Base-by-base conservation (phyloP, 2,113 vertebrate species). In the Andinoacara biseriatus region DNA sequence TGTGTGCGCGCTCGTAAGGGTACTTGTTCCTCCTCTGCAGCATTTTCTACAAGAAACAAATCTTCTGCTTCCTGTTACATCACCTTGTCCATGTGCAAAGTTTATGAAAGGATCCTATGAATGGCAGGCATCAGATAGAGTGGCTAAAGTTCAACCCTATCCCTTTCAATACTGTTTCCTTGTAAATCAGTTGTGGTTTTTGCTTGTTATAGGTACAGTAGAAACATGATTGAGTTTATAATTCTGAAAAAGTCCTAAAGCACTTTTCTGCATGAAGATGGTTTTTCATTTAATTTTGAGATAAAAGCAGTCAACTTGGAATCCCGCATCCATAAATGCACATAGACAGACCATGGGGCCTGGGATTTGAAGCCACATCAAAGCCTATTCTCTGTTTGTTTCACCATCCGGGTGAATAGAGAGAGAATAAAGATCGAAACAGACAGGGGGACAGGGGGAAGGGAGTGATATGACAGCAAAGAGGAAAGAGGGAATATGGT, bases 361-460 rank as follows among this genome's bases (percentile, higher is more conserved):
- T 84, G 77, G 80, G 86, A 90, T 65, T 74, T 85, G 85, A 82
- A 86, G 85, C 78, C 83, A 87, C 86, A 88, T 92, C 90, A 91
- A 87, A 92, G 91, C 22, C 20, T 31, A 2, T 29, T 76, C 75
- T 63, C 29, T 15, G 65, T 92, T 82, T 88, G 76, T 85, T 84
- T 89, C 86, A 82, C 46, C 62, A 46, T 80, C 63, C 26, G 63
- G 78, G 26, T 80, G 61, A 82, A 80, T 5, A 38, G 31, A 80
- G 58, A 61, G 63, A 63, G n/a, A 74, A 58, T 17, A 54, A 57
- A 82, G 49, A 74, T 17, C 6, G 54, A 75, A 13, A 61, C 17
- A 61, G 69, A 65, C 14, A 29, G 10, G 20, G 4, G 26, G 24
- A 58, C 54, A 75, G 13, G 29, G 26, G 31, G 58, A 58, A 75